Conservation (phyloP, 2,113 vertebrate genomes). For the Nyctibius bracteatus region DNA sequence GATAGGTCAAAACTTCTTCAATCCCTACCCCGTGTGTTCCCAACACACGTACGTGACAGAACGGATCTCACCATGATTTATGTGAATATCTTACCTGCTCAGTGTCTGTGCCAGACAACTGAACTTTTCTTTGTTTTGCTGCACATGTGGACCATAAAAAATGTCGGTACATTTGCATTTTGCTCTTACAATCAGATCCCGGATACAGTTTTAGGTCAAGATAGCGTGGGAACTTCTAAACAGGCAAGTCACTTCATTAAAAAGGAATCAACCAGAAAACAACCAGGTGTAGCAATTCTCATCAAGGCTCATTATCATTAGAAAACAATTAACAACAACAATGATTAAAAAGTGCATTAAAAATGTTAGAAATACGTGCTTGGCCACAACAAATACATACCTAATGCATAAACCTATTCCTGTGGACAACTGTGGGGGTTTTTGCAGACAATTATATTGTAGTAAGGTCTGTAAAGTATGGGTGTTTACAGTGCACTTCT, state of each 20-base stretch:
- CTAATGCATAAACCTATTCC: not conserved
- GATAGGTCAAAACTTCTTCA: not conserved
- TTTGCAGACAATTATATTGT: not conserved
- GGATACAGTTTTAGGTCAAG: not conserved
- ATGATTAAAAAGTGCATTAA: not conserved
- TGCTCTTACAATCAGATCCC: not conserved
- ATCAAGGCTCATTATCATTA: not conserved
- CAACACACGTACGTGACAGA: not conserved
- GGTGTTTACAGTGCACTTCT: not conserved
- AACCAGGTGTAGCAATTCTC: not conserved
- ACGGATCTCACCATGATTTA: fast-evolving
- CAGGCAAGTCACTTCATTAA: not conserved
- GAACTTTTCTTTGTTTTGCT: not conserved
- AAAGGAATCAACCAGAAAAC: not conserved
- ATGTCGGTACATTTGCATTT: not conserved
- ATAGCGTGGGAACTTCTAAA: not conserved
- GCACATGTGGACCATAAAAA: not conserved
- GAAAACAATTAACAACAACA: not conserved
- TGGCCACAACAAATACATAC: not conserved
- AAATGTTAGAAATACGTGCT: not conserved
- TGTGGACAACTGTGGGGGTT: not conserved
- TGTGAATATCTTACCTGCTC: not conserved
- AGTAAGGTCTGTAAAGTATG: not conserved
- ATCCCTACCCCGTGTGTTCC: not conserved
- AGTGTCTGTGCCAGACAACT: not conserved